phyloP scores from a whole-genome alignment of 1,140 invertebrate species.

The Lucilia sericata region DNA sequence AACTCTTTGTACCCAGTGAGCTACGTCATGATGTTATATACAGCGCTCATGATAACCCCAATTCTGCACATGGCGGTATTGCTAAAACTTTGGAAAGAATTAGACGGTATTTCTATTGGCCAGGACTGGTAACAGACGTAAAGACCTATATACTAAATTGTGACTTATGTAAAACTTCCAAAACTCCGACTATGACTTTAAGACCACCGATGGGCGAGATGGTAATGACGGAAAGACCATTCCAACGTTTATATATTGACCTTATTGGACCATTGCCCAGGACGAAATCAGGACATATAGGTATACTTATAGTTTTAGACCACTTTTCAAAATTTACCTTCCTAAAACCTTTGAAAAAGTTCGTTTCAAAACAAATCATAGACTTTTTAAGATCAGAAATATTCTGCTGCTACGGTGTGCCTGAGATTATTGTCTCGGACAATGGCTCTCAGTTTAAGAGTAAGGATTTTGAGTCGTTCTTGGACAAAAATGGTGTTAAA shows the following conservation, averaged over 20 bases:
- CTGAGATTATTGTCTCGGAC: conserved; percentile 26
- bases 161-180: conserved; percentile 4
- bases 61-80: conserved; percentile 35
- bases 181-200: not conserved
- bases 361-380: not conserved
- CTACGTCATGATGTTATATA: not conserved
- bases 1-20: no score
- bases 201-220: conserved; percentile 15
- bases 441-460: conserved; percentile 44
- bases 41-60: conserved; percentile 13
- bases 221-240: not conserved
- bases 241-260: not conserved
- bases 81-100: conserved; percentile 32
- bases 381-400: not conserved
- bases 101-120: conserved; percentile 31
- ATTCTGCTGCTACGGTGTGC: conserved; percentile 5
- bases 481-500: not conserved
- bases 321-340: no score
- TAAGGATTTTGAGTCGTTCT: not conserved
- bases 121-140: not conserved
- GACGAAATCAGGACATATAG: no score
- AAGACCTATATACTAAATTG: conserved; percentile 9
- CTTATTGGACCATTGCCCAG: no score
- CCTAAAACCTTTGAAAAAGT: not conserved
- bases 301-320: no score